A percentile compares a stretch with the other conserved stretches of the same genome.
phyloP scores from a whole-genome alignment of 92 coral and sea anemone genomes.

The Montipora capitata region DNA sequence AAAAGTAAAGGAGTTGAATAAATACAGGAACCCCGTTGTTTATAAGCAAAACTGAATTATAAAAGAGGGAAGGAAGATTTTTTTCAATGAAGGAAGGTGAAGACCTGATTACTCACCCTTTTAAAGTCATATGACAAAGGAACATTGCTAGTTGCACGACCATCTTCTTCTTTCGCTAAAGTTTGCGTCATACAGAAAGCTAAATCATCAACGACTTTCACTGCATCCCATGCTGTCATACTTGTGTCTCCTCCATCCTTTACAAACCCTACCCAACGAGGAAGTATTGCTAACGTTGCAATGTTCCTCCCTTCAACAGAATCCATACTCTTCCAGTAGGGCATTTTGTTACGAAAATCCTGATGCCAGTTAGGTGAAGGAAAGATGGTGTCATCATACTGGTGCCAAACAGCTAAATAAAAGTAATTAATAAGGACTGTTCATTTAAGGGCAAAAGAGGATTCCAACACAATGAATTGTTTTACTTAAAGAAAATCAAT shows the following conservation, averaged over 20 bases:
- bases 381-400: constrained; percentile 74
- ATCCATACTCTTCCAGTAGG: constrained; percentile 32
- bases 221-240: constrained; percentile 40
- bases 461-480: too few species aligned
- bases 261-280: constrained; percentile 66
- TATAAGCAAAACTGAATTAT: too few species aligned
- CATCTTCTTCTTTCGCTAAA: background rate
- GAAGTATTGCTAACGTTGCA: constrained; percentile 61
- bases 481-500: too few species aligned
- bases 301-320: constrained; percentile 59
- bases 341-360: constrained; percentile 30
- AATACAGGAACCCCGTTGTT: too few species aligned
- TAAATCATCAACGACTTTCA: constrained; percentile 43
- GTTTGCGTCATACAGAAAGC: constrained; percentile 63
- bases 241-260: background rate
- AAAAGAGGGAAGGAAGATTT: too few species aligned
- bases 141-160: background rate
- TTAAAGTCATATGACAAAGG: background rate
- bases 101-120: background rate
- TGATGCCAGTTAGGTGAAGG: constrained; percentile 1
- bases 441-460: too few species aligned
- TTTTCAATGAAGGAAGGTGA: too few species aligned
- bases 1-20: too few species aligned
- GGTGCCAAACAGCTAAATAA: constrained; percentile 69
- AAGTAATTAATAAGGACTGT: background rate